Conservation (phyloP, 2,888 invertebrate genomes). For the Cantharis lateralis region DNA sequence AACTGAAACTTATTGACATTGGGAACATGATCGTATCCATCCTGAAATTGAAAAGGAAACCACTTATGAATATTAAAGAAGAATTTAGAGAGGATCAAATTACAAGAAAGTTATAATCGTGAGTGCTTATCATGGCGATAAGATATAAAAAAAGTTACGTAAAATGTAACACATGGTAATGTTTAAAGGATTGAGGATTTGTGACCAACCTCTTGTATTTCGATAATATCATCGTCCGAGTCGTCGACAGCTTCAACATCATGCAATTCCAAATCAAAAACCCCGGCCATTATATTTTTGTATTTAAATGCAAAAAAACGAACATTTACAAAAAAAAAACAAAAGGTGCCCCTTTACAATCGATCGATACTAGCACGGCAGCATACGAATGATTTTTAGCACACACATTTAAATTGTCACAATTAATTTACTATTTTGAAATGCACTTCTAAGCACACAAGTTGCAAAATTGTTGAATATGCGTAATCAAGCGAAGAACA, state of each 20-base stretch:
- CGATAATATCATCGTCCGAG: slow-evolving; percentile 88
- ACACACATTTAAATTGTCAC: background rate
- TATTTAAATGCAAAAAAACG: slow-evolving; percentile 26
- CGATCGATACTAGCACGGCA: background rate
- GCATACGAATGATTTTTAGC: background rate
- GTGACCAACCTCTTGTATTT: slow-evolving; percentile 76
- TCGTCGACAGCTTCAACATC: slow-evolving; percentile 69
- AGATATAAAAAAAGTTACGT: slow-evolving; percentile 6
- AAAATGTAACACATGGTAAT: background rate
- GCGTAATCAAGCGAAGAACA: background rate
- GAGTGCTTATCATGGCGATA: slow-evolving; percentile 17
- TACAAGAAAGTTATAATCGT: background rate
- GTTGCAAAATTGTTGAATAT: background rate
- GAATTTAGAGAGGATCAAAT: slow-evolving; percentile 8
- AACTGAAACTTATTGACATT: slow-evolving; percentile 76
- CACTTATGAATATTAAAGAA: slow-evolving; percentile 39
- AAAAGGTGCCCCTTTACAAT: background rate
- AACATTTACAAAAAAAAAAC: background rate
- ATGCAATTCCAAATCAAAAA: slow-evolving; percentile 91
- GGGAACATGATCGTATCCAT: slow-evolving; percentile 78
- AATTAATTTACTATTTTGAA: background rate
- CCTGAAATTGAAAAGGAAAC: slow-evolving; percentile 63
- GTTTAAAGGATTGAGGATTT: slow-evolving; percentile 50
- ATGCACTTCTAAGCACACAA: background rate
- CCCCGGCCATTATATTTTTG: slow-evolving; percentile 72